A percentile compares a stretch with the other conserved stretches of the same genome.
Conservation (phyloP, 2,797 vertebrate species). For the Pantherophis alleghaniensis region DNA sequence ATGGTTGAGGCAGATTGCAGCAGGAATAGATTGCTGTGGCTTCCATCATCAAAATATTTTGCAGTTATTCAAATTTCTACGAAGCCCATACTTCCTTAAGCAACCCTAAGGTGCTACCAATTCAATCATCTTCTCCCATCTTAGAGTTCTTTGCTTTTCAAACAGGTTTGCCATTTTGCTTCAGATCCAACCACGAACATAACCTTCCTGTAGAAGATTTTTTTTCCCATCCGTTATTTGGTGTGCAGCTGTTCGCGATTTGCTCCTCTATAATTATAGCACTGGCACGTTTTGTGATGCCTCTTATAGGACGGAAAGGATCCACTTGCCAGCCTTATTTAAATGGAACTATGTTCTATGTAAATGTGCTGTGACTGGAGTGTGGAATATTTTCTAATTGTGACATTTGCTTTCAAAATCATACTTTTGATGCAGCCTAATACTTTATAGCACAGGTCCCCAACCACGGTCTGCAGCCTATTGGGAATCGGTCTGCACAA, state of each 20-base stretch:
- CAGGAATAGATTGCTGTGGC: fast-evolving
- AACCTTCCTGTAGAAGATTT: background rate
- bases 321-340: slow-evolving; percentile 3
- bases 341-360: background rate
- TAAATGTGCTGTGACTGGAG: background rate
- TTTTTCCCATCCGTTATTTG: slow-evolving; percentile 14
- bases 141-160: fast-evolving
- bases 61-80: slow-evolving; percentile 5
- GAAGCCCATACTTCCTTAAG: fast-evolving
- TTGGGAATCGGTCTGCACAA: background rate
- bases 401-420: background rate
- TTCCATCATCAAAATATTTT: fast-evolving
- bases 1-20: background rate
- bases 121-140: background rate
- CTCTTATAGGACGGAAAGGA: background rate
- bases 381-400: background rate
- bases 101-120: background rate
- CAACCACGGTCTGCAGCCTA: background rate
- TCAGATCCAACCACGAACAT: background rate
- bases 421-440: background rate
- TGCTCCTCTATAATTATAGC: slow-evolving; percentile 32
- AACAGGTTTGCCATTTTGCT: background rate
- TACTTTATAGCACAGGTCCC: background rate
- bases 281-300: slow-evolving; percentile 13
- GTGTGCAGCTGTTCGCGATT: slow-evolving; percentile 3